These are phyloP conservation scores for Nyctereutes procyonoides DNA, from an alignment of 2,113 vertebrate species.

Conservation along the genomic window DNA sequence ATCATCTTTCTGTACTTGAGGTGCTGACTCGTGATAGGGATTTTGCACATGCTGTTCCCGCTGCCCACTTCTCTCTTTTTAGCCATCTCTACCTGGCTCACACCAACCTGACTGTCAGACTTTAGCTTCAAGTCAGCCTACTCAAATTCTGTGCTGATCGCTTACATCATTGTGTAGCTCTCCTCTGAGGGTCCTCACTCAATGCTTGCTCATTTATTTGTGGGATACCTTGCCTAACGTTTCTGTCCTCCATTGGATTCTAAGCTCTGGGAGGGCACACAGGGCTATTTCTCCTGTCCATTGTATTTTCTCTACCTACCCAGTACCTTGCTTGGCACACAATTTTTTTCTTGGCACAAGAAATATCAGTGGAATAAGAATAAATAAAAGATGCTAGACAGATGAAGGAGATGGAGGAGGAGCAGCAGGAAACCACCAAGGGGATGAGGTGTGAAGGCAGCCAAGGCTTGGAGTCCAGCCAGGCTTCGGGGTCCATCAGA, in stretches of 20 bases:
- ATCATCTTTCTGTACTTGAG: neutral
- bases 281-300: neutral
- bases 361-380: neutral
- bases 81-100: neutral
- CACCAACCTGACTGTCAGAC: neutral
- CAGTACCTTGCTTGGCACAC: neutral
- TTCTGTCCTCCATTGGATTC: neutral
- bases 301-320: neutral
- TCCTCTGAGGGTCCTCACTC: accelerated
- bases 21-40: accelerated
- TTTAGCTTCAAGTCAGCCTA: neutral
- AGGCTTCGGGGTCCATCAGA: accelerated
- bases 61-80: neutral
- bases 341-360: neutral
- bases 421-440: neutral
- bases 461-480: neutral
- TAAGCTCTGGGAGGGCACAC: neutral
- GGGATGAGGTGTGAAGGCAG: neutral
- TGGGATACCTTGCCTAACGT: neutral
- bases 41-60: neutral
- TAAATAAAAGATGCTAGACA: neutral
- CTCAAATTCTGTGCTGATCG: neutral
- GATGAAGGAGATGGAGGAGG: neutral
- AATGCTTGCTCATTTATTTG: neutral
- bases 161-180: accelerated